Evolutionary conservation across 2,113 vertebrate genomes (phyloP).

Genomic region (Copsychus sechellarum): DNA sequence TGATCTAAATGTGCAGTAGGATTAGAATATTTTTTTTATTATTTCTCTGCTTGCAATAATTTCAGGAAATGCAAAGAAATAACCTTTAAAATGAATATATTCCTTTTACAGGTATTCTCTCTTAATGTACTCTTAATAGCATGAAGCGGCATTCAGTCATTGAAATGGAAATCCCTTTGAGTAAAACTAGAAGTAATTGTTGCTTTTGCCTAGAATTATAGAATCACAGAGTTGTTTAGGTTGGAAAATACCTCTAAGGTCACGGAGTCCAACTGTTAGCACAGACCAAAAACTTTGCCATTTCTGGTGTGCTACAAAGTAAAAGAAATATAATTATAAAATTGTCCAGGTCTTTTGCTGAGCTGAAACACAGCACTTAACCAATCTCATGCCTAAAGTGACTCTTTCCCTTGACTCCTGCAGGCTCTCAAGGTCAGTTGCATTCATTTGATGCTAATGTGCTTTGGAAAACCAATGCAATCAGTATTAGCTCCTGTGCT

Average conservation of each 20-base stretch:
- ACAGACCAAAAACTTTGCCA: neutral
- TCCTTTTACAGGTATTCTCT: neutral
- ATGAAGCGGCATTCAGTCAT: neutral
- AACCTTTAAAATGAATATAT: neutral
- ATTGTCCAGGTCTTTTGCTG: neutral
- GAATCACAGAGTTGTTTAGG: neutral
- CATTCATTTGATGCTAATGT: neutral
- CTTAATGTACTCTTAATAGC: neutral
- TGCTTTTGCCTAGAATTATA: neutral
- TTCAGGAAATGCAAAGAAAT: neutral
- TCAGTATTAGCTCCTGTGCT: neutral
- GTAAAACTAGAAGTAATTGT: neutral
- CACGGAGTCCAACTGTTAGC: neutral
- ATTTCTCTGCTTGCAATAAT: neutral
- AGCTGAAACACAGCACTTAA: neutral
- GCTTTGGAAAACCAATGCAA: neutral
- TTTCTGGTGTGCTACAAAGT: neutral
- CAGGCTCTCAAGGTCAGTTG: slow-evolving; percentile 30
- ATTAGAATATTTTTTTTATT: neutral
- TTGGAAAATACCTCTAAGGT: neutral
- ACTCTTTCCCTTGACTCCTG: neutral
- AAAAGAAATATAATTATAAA: neutral
- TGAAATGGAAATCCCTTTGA: neutral
- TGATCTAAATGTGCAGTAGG: neutral
- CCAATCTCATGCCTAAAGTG: neutral